Base-by-base conservation (phyloP, 53 echinoderm and acorn worm species). In the Henricia sp. region DNA sequence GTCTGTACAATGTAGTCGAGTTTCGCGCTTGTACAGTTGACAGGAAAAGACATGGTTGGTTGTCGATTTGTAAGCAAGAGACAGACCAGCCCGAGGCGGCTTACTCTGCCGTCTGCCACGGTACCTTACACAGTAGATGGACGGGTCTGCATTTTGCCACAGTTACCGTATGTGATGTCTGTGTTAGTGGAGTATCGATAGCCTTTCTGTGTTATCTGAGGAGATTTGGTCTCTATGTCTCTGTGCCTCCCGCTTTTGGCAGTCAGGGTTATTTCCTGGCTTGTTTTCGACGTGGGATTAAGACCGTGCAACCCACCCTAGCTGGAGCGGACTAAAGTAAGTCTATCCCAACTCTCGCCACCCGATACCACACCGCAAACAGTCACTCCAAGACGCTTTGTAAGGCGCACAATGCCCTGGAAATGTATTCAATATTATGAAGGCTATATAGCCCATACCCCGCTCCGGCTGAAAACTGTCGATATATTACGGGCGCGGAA, bases 401-500 rank as follows among this genome's bases (percentile, higher is more conserved):
- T 86, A 74, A 51, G 27, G 50, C 21, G 67, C 52, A 86, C 86
- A 86, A 86, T 86, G 50, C 74, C 74, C 66, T 86, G 76, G 75
- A 86, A 86, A 86, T 86, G 86, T 86, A 86, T 86, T 86, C 86
- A 86, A 86, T 86, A 86, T 86, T 86, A 86, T 76, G 86, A 67
- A 53, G 67, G 64, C 57, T 80, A 64, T 62, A 52, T 48, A 27
- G 20, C 59, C 23, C 63, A 44, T 50, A 29, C 44, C 28, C 37
- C n/a, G 29, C 60, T 38, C n/a, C 57, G 17, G 20, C 58, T 41
- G 27, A 37, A 63, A 60, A 80, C 80, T 80, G 80, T 46, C 64
- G 80, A 80, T 80, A 63, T 64, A 80, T 80, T 60, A 80, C 80
- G 50, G 64, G 54, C 62, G 40, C 8, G 37, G 48, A 62, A 3